A percentile compares a stretch with the other conserved stretches of the same genome.
Evolutionary conservation across 1,140 invertebrate species (phyloP).

Genomic region (Hypothenemus hampei): DNA sequence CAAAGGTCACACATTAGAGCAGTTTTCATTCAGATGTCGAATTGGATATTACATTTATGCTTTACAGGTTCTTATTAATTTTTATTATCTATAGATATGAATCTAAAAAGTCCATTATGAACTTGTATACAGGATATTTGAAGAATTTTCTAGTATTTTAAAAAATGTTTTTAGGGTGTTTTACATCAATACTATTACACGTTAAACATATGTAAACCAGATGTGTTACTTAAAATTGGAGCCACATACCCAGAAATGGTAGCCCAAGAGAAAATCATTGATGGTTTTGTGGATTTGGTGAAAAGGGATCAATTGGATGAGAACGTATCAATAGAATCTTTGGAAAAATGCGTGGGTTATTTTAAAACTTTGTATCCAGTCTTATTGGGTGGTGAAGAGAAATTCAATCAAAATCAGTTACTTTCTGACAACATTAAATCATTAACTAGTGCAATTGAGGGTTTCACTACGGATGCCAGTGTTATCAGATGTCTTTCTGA

Average conservation of each 20-base stretch:
- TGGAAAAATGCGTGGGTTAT: slow-evolving; percentile 83
- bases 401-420: slow-evolving; percentile 58
- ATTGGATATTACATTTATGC: slow-evolving; percentile 79
- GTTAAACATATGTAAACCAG: slow-evolving; percentile 75
- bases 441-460: slow-evolving; percentile 63
- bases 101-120: no score
- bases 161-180: slow-evolving; percentile 55
- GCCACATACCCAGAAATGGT: slow-evolving; percentile 82
- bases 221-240: slow-evolving; percentile 80
- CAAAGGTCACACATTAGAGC: slow-evolving; percentile 82
- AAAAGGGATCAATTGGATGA: slow-evolving; percentile 89
- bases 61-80: slow-evolving; percentile 53
- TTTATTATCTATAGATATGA: background rate
- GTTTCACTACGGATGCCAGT: slow-evolving; percentile 63
- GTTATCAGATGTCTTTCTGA: slow-evolving; percentile 56
- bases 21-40: slow-evolving; percentile 83
- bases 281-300: slow-evolving; percentile 84
- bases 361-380: slow-evolving; percentile 80
- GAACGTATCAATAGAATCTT: slow-evolving; percentile 76
- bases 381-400: slow-evolving; percentile 57
- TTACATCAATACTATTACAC: slow-evolving; percentile 69
- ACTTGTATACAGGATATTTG: no score
- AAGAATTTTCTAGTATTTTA: no score
- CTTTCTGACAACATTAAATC: slow-evolving; percentile 61
- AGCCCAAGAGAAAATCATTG: slow-evolving; percentile 85